Percentiles rank a stretch among this genome's conserved stretches.
These are phyloP conservation scores for Agonopterix heracliana DNA, from an alignment of 2,888 invertebrate genomes.

Conservation along the genomic window DNA sequence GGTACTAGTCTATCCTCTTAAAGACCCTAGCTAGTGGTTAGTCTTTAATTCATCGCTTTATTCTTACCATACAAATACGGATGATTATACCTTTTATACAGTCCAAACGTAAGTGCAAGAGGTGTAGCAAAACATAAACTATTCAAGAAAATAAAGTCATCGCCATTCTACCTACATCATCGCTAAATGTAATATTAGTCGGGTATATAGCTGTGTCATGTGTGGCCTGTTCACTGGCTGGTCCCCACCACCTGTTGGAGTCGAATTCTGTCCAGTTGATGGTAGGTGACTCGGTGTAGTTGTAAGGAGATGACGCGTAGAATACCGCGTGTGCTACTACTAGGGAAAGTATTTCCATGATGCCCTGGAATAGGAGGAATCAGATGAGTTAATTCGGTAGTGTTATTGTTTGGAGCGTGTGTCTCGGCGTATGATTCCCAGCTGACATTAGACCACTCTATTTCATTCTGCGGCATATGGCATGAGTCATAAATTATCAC, in stretches of 20 bases:
- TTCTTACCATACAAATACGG: not conserved
- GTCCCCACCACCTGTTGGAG: conserved; percentile 26
- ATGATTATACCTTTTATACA: no score
- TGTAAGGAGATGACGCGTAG: not conserved
- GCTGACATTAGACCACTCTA: no score
- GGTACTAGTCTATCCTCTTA: no score
- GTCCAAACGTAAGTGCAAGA: not conserved
- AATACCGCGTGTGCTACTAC: not conserved
- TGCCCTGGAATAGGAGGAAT: not conserved
- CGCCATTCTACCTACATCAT: not conserved
- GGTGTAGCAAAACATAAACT: not conserved
- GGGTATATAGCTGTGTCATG: not conserved
- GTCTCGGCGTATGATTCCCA: no score
- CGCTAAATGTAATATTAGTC: not conserved
- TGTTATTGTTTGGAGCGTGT: no score
- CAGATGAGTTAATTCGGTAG: not conserved
- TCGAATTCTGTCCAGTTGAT: not conserved
- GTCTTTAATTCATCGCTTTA: no score
- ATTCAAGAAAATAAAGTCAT: not conserved
- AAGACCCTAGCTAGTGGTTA: no score
- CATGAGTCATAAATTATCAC: no score
- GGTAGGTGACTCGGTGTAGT: not conserved
- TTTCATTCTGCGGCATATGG: no score
- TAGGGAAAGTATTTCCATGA: not conserved
- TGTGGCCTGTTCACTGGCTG: not conserved